These are phyloP conservation scores for Climacteris rufus DNA, from an alignment of 2,113 vertebrate genomes.

Conservation along the genomic window DNA sequence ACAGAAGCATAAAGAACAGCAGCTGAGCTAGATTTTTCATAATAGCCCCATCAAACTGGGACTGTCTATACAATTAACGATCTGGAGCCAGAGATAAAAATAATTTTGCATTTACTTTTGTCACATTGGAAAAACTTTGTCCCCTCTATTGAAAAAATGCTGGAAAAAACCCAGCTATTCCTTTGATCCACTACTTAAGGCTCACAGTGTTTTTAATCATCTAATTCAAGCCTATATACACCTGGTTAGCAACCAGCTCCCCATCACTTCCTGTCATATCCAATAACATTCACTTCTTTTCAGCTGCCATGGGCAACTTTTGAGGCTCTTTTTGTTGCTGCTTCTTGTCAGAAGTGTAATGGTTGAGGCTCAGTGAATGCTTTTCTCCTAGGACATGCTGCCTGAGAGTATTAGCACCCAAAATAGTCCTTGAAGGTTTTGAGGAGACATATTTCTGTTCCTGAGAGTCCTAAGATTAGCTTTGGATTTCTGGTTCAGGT, in stretches of 20 bases:
- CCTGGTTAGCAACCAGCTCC: constrained; percentile 17
- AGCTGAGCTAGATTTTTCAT: neutral
- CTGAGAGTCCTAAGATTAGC: neutral
- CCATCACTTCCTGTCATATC: neutral
- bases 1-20: neutral
- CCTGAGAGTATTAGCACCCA: neutral
- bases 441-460: neutral
- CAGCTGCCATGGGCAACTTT: constrained; percentile 6
- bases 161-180: neutral
- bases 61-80: neutral
- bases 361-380: neutral
- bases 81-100: neutral
- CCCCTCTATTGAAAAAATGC: neutral
- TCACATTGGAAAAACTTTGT: neutral
- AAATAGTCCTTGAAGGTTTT: neutral
- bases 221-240: neutral
- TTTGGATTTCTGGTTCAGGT: neutral
- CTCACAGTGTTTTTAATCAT: neutral
- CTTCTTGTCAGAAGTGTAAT: neutral
- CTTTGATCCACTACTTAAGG: neutral
- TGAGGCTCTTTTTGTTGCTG: neutral
- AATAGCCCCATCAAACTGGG: neutral
- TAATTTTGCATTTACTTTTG: neutral
- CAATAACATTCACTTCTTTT: neutral
- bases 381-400: neutral